Percentiles rank a stretch among this genome's conserved stretches.
phyloP scores from a whole-genome alignment of 2,113 vertebrate species.

The Rhea pennata region DNA sequence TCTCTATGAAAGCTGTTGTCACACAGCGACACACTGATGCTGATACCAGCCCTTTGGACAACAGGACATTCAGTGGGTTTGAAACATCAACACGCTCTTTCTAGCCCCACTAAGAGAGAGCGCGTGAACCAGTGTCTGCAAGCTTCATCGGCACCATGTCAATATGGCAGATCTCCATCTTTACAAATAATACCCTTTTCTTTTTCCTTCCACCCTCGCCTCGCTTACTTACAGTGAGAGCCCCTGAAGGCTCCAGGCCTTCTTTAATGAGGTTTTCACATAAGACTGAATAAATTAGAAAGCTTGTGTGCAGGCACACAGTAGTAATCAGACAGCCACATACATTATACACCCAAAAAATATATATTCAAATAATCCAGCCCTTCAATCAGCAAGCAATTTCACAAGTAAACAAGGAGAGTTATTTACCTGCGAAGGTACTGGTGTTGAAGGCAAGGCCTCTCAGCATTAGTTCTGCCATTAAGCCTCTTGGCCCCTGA shows the following conservation, averaged over 20 bases:
- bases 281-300: slow-evolving; percentile 19
- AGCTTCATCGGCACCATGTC: not conserved
- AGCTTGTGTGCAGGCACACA: not conserved
- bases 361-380: not conserved
- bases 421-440: not conserved
- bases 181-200: not conserved
- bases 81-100: not conserved
- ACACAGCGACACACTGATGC: not conserved
- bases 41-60: not conserved
- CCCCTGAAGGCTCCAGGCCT: not conserved
- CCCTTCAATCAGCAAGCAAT: not conserved
- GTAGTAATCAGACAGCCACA: not conserved
- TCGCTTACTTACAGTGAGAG: accelerated
- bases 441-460: accelerated
- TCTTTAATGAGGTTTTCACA: slow-evolving; percentile 34
- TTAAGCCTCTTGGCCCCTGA: accelerated
- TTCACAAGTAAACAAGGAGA: not conserved
- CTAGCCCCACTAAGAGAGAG: not conserved
- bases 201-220: not conserved
- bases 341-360: not conserved
- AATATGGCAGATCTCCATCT: not conserved
- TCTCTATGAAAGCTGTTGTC: accelerated
- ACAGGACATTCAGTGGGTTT: not conserved
- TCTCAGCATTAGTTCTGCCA: accelerated
- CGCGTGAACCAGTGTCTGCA: not conserved